A percentile compares a stretch with the other conserved stretches of the same genome.
These are phyloP conservation scores for Pomacea canaliculata DNA, from an alignment of 2,888 invertebrate species.

Conservation along the genomic window DNA sequence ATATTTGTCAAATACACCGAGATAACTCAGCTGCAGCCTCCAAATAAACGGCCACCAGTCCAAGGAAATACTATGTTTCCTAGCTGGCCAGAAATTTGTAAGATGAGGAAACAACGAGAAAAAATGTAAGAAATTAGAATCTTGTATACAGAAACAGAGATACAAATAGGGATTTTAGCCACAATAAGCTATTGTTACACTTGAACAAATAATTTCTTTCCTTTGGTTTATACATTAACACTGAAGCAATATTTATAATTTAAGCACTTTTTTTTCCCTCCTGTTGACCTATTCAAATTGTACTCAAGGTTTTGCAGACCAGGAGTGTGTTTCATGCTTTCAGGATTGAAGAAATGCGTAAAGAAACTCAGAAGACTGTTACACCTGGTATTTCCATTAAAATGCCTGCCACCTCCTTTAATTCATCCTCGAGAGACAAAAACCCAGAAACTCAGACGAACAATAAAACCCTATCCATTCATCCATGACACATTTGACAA, in stretches of 20 bases:
- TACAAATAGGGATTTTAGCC: too few relatives aligned
- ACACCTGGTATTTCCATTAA: slow-evolving; percentile 14
- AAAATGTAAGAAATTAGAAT: slow-evolving; percentile 43
- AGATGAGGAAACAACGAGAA: slow-evolving; percentile 52
- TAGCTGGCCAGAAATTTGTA: slow-evolving; percentile 60
- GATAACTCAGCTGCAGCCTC: slow-evolving; percentile 46
- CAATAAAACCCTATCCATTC: too few relatives aligned
- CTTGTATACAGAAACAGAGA: too few relatives aligned
- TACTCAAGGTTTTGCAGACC: too few relatives aligned
- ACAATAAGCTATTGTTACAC: too few relatives aligned
- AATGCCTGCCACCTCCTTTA: slow-evolving; percentile 20
- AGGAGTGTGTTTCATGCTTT: background rate
- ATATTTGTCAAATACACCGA: slow-evolving; percentile 60
- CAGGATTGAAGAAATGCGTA: slow-evolving; percentile 30
- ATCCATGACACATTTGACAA: too few relatives aligned
- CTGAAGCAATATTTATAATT: too few relatives aligned
- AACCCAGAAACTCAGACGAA: too few relatives aligned
- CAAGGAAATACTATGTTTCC: slow-evolving; percentile 64
- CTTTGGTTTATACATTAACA: too few relatives aligned
- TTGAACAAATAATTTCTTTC: too few relatives aligned
- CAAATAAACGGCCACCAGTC: slow-evolving; percentile 50
- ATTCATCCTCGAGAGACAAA: slow-evolving; percentile 18
- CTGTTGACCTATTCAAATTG: too few relatives aligned
- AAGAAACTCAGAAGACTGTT: slow-evolving; percentile 14
- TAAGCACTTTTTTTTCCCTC: too few relatives aligned